Conservation (phyloP, 1,140 invertebrate species). For the Trinorchestia longiramus region DNA sequence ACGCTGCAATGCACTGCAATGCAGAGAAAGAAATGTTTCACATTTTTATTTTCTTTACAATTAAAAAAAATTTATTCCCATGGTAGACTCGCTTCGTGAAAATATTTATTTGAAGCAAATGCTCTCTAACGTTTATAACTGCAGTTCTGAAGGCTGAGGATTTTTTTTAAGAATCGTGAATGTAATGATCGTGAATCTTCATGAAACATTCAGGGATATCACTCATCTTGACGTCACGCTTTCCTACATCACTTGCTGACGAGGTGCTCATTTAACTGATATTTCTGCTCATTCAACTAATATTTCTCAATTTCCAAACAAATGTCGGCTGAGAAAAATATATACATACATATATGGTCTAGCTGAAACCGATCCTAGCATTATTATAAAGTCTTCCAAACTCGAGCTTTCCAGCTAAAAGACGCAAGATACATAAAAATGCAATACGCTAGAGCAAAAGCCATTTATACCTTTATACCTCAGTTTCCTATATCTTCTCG, state of each 20-base stretch:
- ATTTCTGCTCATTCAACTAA: background rate
- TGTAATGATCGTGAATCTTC: no score
- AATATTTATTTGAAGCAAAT: background rate
- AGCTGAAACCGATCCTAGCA: background rate
- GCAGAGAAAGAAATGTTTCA: background rate
- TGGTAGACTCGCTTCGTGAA: background rate
- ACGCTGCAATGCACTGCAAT: background rate
- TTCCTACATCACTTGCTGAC: no score
- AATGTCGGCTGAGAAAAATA: background rate
- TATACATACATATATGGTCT: background rate
- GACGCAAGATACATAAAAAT: background rate
- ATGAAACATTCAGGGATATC: no score
- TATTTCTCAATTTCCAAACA: background rate
- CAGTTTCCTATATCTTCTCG: background rate
- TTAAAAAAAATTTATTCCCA: background rate
- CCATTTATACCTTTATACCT: background rate
- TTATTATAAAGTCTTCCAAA: background rate
- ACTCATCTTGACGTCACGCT: no score
- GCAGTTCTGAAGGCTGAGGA: no score
- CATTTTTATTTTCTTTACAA: background rate
- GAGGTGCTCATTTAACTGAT: no score
- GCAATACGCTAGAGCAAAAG: background rate
- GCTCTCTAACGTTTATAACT: background rate
- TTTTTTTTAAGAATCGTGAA: no score
- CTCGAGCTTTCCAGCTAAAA: background rate